Conservation (phyloP, 2,113 vertebrate genomes). For the Urocitellus parryii region DNA sequence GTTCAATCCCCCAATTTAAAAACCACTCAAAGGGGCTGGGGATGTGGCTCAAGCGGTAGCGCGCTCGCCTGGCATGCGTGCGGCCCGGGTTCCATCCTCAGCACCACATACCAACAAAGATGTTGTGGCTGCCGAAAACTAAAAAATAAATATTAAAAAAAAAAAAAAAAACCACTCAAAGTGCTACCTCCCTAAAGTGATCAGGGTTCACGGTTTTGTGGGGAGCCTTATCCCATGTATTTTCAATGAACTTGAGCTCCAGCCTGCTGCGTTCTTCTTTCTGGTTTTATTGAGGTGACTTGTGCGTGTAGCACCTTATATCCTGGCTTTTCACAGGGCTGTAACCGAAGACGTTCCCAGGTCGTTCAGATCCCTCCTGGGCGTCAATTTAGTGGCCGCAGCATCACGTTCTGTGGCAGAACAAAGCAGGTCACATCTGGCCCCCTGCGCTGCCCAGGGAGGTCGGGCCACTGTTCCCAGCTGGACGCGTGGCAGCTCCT, state of each 20-base stretch:
- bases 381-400: not conserved
- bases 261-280: not conserved
- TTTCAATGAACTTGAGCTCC: not conserved
- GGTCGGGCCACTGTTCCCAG: too few relatives aligned
- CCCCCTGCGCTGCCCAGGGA: too few relatives aligned
- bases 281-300: not conserved
- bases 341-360: not conserved
- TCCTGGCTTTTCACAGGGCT: not conserved
- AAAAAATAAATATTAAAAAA: too few relatives aligned
- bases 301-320: accelerated
- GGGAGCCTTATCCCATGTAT: not conserved
- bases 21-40: not conserved
- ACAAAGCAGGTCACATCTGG: too few relatives aligned
- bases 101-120: too few relatives aligned
- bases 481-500: too few relatives aligned
- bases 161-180: not conserved
- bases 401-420: accelerated
- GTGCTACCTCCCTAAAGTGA: not conserved
- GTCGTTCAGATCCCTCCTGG: not conserved
- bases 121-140: too few relatives aligned
- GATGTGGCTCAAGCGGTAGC: too few relatives aligned
- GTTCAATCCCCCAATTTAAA: not conserved
- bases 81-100: too few relatives aligned
- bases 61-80: too few relatives aligned
- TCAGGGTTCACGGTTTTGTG: not conserved